Evolutionary conservation across 92 coral and sea anemone genomes (phyloP), one percentile per base, ranked within the genome.

Genomic region (Epizoanthus fatuus): DNA sequence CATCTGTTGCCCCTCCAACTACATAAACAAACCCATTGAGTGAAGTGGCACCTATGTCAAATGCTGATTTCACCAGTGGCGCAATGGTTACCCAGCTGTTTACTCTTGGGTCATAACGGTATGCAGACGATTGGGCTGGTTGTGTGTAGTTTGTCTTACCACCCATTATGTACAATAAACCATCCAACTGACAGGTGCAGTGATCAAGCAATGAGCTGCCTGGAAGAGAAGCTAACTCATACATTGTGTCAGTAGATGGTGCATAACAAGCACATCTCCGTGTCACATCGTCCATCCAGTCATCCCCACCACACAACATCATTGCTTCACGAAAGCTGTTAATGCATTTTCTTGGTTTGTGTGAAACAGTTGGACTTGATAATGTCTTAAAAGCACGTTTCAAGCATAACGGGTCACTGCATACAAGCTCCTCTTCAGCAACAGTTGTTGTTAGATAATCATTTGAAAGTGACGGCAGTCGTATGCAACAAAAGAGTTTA

Each of bases 21-120:
- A 63, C 69, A 63, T 29, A 64, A 15, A 64, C 42, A 64, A 25
- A 64, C 14, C 69, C 69, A 25, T 64, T 64, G 39, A 64, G 69
- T 16, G 69, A 17, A 7, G 15, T 37, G 20, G 69, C 69, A 64
- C 29, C 2, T 25, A 39, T 10, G 14, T 64, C 32, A 25, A 16
- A 64, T 19, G 37, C 9, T 25, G 69, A 37, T 16, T 64, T 37
- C 14, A 39, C 16, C n/a, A 64, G 39, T 5, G 69, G 32, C 20
- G 69, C 69, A 64, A 64, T 39, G 13, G 69, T 9, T 9, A 39
- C 32, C 69, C 69, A 64, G 14, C 39, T 64, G 69, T 64, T 64
- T 9, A 25, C 37, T 64, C 69, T 64, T 25, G 69, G 37, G 19
- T 64, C 69, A 64, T 64, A 64, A 29, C 69, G 69, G 20, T 37